A percentile compares a stretch with the other conserved stretches of the same genome.
Conservation (phyloP, 2,888 invertebrate species). For the Heliothis peltigera region DNA sequence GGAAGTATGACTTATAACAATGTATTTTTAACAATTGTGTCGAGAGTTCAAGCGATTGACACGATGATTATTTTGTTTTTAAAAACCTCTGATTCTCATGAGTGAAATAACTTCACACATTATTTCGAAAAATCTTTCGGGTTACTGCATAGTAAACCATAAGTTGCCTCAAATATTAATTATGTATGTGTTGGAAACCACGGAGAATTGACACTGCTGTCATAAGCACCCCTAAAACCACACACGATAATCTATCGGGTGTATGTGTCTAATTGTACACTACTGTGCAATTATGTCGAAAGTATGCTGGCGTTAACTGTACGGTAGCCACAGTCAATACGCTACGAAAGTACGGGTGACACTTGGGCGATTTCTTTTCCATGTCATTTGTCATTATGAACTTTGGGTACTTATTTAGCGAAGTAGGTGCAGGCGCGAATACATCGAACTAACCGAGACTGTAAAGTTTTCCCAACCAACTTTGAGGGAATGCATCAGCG, state of each 20-base stretch:
- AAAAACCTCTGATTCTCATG: too few relatives aligned
- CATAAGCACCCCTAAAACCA: conserved; percentile 20
- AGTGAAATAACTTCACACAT: too few relatives aligned
- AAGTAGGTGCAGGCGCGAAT: too few relatives aligned
- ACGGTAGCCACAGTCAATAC: conserved; percentile 42
- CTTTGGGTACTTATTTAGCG: too few relatives aligned
- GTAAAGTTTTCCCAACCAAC: too few relatives aligned
- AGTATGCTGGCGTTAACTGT: conserved; percentile 28
- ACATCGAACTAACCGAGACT: too few relatives aligned
- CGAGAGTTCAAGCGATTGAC: conserved; percentile 29
- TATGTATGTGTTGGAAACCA: not conserved
- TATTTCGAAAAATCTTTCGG: too few relatives aligned
- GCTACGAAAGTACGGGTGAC: conserved; percentile 40
- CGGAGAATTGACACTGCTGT: not conserved
- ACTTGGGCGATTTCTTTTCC: conserved; percentile 35
- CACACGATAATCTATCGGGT: conserved; percentile 31
- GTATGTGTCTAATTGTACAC: conserved; percentile 36
- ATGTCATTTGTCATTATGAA: too few relatives aligned
- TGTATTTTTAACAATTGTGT: conserved; percentile 17
- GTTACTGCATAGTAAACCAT: too few relatives aligned
- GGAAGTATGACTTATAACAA: conserved; percentile 29
- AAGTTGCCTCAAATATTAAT: too few relatives aligned
- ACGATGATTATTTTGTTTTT: not conserved
- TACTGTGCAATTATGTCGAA: conserved; percentile 41
- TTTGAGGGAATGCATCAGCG: too few relatives aligned